These are phyloP conservation scores for Corythucha ciliata DNA, from an alignment of 2,888 invertebrate species.

Conservation along the genomic window DNA sequence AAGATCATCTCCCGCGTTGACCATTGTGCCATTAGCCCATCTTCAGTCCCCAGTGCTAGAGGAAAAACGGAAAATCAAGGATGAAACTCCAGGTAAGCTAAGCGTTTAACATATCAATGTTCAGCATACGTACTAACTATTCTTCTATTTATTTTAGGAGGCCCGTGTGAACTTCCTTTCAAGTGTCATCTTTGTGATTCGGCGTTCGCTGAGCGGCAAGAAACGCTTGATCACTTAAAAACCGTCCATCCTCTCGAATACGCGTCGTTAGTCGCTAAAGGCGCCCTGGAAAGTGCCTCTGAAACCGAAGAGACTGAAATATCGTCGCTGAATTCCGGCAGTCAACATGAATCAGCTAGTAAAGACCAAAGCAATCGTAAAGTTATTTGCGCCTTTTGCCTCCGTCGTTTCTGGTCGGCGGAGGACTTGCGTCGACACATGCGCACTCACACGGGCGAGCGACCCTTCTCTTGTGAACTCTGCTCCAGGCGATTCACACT, in stretches of 20 bases:
- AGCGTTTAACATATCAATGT: neutral
- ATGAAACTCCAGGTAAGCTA: neutral
- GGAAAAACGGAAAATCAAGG: conserved; percentile 6
- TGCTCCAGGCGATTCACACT: conserved; percentile 81
- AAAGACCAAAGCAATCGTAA: conserved; percentile 24
- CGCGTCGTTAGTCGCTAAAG: conserved; percentile 69
- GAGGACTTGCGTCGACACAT: conserved; percentile 88
- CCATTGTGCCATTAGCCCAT: too few species aligned
- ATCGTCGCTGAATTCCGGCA: too few species aligned
- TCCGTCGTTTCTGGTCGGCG: conserved; percentile 89
- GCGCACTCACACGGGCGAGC: conserved; percentile 85
- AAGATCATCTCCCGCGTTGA: neutral
- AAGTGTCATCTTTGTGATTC: conserved; percentile 90
- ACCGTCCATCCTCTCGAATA: conserved; percentile 67
- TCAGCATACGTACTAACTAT: neutral
- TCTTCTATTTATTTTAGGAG: neutral
- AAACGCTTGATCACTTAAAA: conserved; percentile 73
- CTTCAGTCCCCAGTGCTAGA: conserved; percentile 3
- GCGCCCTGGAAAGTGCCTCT: conserved; percentile 39
- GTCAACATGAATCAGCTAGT: neutral
- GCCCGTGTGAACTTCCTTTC: conserved; percentile 60
- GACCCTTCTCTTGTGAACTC: conserved; percentile 85
- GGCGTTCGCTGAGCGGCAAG: conserved; percentile 68
- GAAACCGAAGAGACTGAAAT: conserved; percentile 30
- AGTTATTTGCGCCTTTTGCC: conserved; percentile 79